Evolutionary conservation across 2,888 invertebrate genomes (phyloP).

Genomic region (Drosophila neotestacea): DNA sequence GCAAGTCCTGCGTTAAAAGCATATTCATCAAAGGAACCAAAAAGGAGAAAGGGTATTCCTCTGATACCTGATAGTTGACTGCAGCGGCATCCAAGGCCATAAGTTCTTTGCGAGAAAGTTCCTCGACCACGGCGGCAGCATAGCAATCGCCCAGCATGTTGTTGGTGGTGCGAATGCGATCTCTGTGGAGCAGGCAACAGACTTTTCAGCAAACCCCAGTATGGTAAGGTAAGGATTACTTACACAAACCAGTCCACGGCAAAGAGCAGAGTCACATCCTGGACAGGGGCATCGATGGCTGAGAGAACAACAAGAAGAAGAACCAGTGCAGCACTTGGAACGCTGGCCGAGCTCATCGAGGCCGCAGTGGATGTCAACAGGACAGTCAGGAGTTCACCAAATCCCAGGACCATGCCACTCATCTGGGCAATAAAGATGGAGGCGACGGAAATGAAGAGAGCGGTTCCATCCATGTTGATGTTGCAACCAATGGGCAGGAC

Average conservation of each 20-base stretch:
- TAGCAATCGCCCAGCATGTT: slow-evolving; percentile 96
- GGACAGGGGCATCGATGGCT: slow-evolving; percentile 92
- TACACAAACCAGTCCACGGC: slow-evolving; percentile 97
- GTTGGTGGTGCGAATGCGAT: slow-evolving; percentile 94
- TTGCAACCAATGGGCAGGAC: slow-evolving; percentile 96
- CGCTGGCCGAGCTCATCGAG: slow-evolving; percentile 94
- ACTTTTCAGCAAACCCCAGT: not conserved
- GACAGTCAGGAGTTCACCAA: slow-evolving; percentile 94
- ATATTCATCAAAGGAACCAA: not conserved
- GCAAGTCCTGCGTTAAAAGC: slow-evolving; percentile 84
- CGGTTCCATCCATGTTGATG: slow-evolving; percentile 97
- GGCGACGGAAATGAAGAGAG: slow-evolving; percentile 94
- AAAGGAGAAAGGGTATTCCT: no score
- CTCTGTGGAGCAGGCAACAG: slow-evolving; percentile 86
- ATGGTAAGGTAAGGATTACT: slow-evolving; percentile 85
- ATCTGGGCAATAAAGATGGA: slow-evolving; percentile 94
- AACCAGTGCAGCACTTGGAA: slow-evolving; percentile 94
- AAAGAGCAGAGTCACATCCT: slow-evolving; percentile 93
- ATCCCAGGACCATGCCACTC: slow-evolving; percentile 92
- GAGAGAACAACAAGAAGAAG: slow-evolving; percentile 92
- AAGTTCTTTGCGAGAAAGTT: slow-evolving; percentile 92
- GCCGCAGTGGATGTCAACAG: slow-evolving; percentile 94
- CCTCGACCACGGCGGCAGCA: slow-evolving; percentile 93
- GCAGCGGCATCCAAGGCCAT: slow-evolving; percentile 91
- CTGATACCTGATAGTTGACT: slow-evolving; percentile 86